Evolutionary conservation across 2,113 vertebrate genomes (phyloP).

Genomic region (Cichladusa arquata): DNA sequence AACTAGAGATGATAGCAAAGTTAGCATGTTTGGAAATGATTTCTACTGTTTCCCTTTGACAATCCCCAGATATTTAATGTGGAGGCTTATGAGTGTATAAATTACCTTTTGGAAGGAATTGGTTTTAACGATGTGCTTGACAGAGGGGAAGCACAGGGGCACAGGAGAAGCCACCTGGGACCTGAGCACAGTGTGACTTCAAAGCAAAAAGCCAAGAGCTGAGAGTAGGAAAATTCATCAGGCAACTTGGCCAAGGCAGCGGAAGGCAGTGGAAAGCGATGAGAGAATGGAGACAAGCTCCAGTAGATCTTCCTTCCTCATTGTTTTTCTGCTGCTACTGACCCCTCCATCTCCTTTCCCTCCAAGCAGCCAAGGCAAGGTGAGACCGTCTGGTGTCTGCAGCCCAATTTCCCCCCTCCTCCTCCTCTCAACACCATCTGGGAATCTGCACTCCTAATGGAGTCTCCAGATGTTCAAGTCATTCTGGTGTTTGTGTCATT

Average conservation of each 20-base stretch:
- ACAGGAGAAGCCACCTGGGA: constrained; percentile 33
- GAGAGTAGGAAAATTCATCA: constrained; percentile 58
- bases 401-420: background rate
- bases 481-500: constrained; percentile 7
- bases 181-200: background rate
- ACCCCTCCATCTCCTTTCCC: constrained; percentile 17
- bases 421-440: background rate
- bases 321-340: constrained; percentile 24
- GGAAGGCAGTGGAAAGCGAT: constrained; percentile 23
- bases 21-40: constrained; percentile 42
- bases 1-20: constrained; percentile 2
- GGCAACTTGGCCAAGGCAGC: background rate
- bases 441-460: constrained; percentile 31
- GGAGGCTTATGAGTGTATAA: constrained; percentile 18
- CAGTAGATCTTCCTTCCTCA: constrained; percentile 39
- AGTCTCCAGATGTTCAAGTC: constrained; percentile 35
- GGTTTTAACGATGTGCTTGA: constrained; percentile 48
- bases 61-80: constrained; percentile 37
- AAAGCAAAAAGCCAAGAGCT: constrained; percentile 34
- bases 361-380: constrained; percentile 22
- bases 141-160: constrained; percentile 27
- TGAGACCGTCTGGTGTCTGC: constrained; percentile 39
- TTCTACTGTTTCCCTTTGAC: constrained; percentile 43
- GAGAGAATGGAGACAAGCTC: constrained; percentile 34
- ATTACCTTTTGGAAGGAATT: constrained; percentile 30